Percentiles rank a stretch among this genome's conserved stretches.
Conservation (phyloP, 1,140 invertebrate genomes). For the Atopsyche davidsoni region DNA sequence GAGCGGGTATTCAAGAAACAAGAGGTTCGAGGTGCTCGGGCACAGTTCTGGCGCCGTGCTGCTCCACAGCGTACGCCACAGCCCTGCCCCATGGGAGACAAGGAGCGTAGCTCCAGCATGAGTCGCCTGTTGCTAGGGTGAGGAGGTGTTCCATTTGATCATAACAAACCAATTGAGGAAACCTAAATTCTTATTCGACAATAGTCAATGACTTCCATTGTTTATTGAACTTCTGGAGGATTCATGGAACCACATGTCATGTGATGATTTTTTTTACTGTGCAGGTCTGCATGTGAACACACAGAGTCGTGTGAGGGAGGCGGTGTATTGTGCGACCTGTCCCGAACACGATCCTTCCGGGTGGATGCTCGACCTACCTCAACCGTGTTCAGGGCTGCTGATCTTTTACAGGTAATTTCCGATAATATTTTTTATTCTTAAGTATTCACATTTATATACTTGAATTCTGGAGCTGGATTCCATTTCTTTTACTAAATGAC, state of each 20-base stretch:
- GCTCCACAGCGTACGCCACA: slow-evolving; percentile 36
- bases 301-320: slow-evolving; percentile 28
- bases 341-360: slow-evolving; percentile 80
- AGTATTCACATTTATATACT: neutral
- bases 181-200: slow-evolving; percentile 9
- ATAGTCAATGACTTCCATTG: too few relatives aligned
- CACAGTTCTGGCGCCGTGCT: slow-evolving; percentile 41
- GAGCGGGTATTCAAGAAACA: slow-evolving; percentile 63
- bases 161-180: slow-evolving; percentile 34
- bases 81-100: slow-evolving; percentile 50
- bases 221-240: too few relatives aligned
- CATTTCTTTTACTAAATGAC: neutral
- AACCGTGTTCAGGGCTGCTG: slow-evolving; percentile 82
- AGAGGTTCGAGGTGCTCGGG: slow-evolving; percentile 49
- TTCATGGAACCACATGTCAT: too few relatives aligned
- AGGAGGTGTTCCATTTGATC: too few relatives aligned
- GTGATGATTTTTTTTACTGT: slow-evolving; percentile 10
- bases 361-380: slow-evolving; percentile 68
- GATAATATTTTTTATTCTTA: neutral
- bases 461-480: neutral
- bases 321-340: slow-evolving; percentile 61
- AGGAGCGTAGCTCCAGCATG: slow-evolving; percentile 80
- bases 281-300: slow-evolving; percentile 21
- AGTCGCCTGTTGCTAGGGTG: slow-evolving; percentile 75
- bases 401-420: slow-evolving; percentile 64